Base-by-base conservation (phyloP, 2,113 vertebrate species). In the Psilopsiagon aurifrons region DNA sequence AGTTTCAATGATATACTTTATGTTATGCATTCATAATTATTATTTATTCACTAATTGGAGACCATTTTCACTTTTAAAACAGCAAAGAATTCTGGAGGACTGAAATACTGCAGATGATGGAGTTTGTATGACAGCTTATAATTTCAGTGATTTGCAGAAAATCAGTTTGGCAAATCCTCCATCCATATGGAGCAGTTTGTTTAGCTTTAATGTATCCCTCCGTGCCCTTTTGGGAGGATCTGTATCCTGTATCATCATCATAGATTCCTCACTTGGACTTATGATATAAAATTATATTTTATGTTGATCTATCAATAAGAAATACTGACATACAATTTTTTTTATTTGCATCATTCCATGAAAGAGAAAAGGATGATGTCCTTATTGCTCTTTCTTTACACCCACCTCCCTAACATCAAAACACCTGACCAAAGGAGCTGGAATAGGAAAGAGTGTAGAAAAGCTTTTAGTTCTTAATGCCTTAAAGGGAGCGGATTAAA, bases 111-210 rank as follows among this genome's bases (percentile, higher is more conserved):
- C 22, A 86, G 49, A 24, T 78, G 51, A 59, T 25, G 13, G 23
- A 51, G 7, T 92, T 83, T 91, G 77, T 79, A 62, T 27, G 39
- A 44, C 57, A 84, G 29, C 29, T 92, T 68, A 75, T 14, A 11
- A 44, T 47, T 84, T 86, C 64, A 71, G 17, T 75, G 51, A 88
- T 89, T 82, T 76, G 86, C 57, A 92, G 47, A 91, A 95, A 91
- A 89, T 81, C 39, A 46, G n/a, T 86, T 71, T 0, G 1, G 86
- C n/a, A 59, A 86, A 33, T 6, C 43, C 15, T 90, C 27, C 18
- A 49, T 12, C 23, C 0, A 0, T 31, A 52, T 44, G 9, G 25
- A 24, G 29, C 44, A 52, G 9, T 31, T 91, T 85, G 67, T 75
- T 85, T 29, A 89, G 5, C 7, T 69, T 85, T 74, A 76, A 80